These are phyloP conservation scores for Yoshiicerus persimilis DNA, from an alignment of 1,140 invertebrate species.

Conservation along the genomic window DNA sequence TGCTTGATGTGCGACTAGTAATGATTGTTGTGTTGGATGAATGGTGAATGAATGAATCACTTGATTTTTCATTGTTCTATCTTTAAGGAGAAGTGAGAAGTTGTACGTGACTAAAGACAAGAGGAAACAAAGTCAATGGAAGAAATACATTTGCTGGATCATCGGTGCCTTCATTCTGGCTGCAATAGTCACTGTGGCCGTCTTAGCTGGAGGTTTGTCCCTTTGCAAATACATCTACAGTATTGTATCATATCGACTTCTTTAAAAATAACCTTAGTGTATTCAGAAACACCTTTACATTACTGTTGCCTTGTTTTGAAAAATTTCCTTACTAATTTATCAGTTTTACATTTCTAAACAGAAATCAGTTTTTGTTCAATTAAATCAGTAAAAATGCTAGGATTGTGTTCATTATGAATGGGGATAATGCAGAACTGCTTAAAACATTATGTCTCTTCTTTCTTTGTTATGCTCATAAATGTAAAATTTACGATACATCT, in stretches of 20 bases:
- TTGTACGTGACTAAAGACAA: slow-evolving; percentile 78
- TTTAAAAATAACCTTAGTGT: too few relatives aligned
- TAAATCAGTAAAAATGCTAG: too few relatives aligned
- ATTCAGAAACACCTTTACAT: too few relatives aligned
- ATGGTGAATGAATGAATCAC: not conserved
- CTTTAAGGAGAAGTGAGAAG: slow-evolving; percentile 69
- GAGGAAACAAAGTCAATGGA: slow-evolving; percentile 62
- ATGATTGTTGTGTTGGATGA: not conserved
- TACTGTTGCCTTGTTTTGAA: not conserved
- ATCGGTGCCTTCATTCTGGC: slow-evolving; percentile 62
- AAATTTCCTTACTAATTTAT: not conserved
- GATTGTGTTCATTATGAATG: too few relatives aligned
- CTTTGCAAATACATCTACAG: not conserved
- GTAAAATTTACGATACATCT: too few relatives aligned
- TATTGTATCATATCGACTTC: not conserved
- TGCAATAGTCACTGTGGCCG: slow-evolving; percentile 67
- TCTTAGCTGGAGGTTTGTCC: slow-evolving; percentile 60
- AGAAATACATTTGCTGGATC: slow-evolving; percentile 67
- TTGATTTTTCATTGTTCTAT: not conserved
- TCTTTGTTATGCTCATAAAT: too few relatives aligned
- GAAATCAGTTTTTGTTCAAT: too few relatives aligned
- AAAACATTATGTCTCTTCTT: too few relatives aligned
- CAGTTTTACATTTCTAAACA: too few relatives aligned
- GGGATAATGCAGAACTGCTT: too few relatives aligned
- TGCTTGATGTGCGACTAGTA: not conserved